Evolutionary conservation across 2,888 invertebrate genomes (phyloP), one percentile per base, ranked within the genome.

Genomic region (Zaprionus bogoriensis): DNA sequence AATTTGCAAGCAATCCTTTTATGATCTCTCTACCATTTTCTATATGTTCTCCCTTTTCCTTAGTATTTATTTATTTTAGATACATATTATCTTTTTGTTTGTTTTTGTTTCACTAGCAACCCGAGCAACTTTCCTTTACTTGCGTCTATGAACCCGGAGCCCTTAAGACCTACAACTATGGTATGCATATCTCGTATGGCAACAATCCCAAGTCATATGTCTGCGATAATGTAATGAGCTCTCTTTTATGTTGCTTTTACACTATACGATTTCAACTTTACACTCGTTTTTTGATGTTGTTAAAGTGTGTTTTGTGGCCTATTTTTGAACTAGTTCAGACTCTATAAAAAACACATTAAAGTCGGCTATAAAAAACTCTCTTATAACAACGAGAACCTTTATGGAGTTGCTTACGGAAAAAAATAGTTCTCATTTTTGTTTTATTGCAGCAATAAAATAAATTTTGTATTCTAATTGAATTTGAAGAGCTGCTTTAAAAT

Each of bases 291-390:
- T 23, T n/a, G n/a, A 17, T 36, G 4, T n/a, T 19, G 3, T 10
- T 25, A 3, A 39, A 55, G 25, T 25, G 9, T 20, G 17, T 42
- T 32, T 25, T 14, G 14, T n/a, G 23, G 9, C 4, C 28, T 25
- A n/a, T n/a, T n/a, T 25, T 46, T 30, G 12, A 64, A 41, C 39
- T 62, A 17, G 50, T 55, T 57, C 7, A 28, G 10, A 41, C 2
- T 7, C 46, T 17, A 46, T 55, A 17, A 55, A 50, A 59, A 17
- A 36, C 23, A 9, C 23, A 63, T 50, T 23, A 64, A 54, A 36
- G 7, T 28, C n/a, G 32, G 9, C 32, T 1, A 36, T 32, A 36
- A 36, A 36, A 36, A 1, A 17, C n/a, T n/a, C n/a, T 19, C 4
- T 42, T 48, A 19, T 27, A 12, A n/a, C 9, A 44, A 52, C 52